Conservation (phyloP, 2,888 invertebrate genomes). For the Lymantria dispar region DNA sequence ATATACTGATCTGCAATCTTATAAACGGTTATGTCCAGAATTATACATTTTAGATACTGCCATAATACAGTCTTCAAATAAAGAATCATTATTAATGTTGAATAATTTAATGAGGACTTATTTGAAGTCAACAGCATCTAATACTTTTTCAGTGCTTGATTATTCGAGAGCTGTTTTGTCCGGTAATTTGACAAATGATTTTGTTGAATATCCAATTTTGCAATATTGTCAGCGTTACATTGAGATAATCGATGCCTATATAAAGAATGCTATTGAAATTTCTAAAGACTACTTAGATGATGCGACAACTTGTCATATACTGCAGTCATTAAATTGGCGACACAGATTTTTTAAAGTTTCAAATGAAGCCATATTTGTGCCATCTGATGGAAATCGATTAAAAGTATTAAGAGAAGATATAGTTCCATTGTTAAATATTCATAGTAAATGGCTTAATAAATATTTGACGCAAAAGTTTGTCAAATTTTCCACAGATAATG, state of each 20-base stretch:
- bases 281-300: constrained; percentile 50
- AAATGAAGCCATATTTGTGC: constrained; percentile 52
- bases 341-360: constrained; percentile 70
- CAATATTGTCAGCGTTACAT: constrained; percentile 77
- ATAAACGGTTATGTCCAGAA: constrained; percentile 59
- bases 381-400: constrained; percentile 50
- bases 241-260: constrained; percentile 63
- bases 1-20: constrained; percentile 24
- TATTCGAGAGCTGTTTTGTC: constrained; percentile 73
- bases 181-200: constrained; percentile 69
- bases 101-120: constrained; percentile 50
- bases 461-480: constrained; percentile 71
- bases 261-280: constrained; percentile 57
- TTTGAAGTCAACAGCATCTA: constrained; percentile 28
- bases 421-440: constrained; percentile 84
- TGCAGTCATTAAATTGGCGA: constrained; percentile 81
- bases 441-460: constrained; percentile 89
- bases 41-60: constrained; percentile 28
- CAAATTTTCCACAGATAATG: constrained; percentile 35
- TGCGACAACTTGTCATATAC: constrained; percentile 57
- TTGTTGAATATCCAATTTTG: constrained; percentile 79
- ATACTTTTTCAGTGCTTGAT: constrained; percentile 63
- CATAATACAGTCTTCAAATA: constrained; percentile 48
- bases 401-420: constrained; percentile 75
- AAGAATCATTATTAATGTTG: constrained; percentile 71